Base-by-base conservation (phyloP, 2,113 vertebrate genomes). In the Terrapene triunguis region DNA sequence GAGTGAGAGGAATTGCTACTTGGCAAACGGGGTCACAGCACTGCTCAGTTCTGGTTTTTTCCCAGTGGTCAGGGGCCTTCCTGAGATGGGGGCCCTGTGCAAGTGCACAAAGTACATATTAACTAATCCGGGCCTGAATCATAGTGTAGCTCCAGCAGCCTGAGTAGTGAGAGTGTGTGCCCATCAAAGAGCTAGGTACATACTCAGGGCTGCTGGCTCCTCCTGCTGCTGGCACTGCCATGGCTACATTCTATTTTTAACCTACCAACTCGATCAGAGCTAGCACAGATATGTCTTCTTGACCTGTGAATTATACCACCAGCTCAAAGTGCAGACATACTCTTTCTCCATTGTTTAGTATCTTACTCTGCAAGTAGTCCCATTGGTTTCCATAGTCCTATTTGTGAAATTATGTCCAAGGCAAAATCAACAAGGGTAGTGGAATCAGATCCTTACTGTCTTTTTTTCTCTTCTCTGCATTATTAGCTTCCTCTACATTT, bases 341-440 rank as follows among this genome's bases (percentile, higher is more conserved):
- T 21, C 19, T n/a, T 29, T n/a, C 17, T 38, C 16, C 17, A n/a
- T 22, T 72, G 17, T 9, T 72, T 38, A 72, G 19, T 38, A 72
- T 9, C n/a, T 72, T 19, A 22, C n/a, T 72, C 50, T 92, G 16
- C 0, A 0, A 48, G 21, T 19, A 87, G 0, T n/a, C 42, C 10
- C 16, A 10, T 16, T 19, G 19, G 3, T 44, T 89, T 92, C 59
- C 65, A 50, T 8, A 85, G 84, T 87, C 21, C 7, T 4, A 1
- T 24, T 16, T 11, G 22, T 48, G 11, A 21, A 84, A 90, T 42
- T 88, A 78, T 19, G 4, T 74, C 35, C 22, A 93, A 48, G 10
- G 83, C 80, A 10, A 53, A 1, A 1, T 72, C 22, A 84, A 78
- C 12, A 10, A 32, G 3, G 48, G 0, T 17, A 11, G n/a, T 5